phyloP scores from a whole-genome alignment of 1,140 invertebrate species.

The Drosophila lacertosa region DNA sequence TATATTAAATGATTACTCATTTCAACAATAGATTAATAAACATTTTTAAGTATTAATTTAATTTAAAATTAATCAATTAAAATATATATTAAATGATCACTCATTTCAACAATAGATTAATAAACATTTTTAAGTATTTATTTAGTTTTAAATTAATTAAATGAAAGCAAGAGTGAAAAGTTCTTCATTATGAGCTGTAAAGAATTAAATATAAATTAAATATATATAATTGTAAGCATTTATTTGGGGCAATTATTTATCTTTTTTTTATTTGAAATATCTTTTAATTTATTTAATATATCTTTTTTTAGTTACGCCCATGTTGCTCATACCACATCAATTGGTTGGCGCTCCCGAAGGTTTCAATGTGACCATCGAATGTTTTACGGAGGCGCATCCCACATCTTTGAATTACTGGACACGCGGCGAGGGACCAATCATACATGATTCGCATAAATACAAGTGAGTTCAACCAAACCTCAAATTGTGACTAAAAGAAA shows the following conservation, averaged over 20 bases:
- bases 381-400: constrained; percentile 95
- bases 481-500: neutral
- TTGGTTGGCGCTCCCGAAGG: constrained; percentile 91
- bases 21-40: too few species aligned
- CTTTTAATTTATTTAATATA: constrained; percentile 6
- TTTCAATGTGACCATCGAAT: constrained; percentile 93
- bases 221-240: too few species aligned
- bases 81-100: too few species aligned
- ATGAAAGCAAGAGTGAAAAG: too few species aligned
- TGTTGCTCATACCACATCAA: constrained; percentile 83
- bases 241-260: neutral
- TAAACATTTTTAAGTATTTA: too few species aligned
- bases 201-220: too few species aligned
- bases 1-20: too few species aligned
- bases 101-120: too few species aligned
- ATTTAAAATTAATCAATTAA: too few species aligned
- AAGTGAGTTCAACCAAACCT: constrained; percentile 85
- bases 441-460: constrained; percentile 93
- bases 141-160: too few species aligned
- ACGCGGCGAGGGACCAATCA: constrained; percentile 93
- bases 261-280: neutral
- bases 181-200: too few species aligned
- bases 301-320: constrained; percentile 70
- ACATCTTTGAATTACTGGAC: constrained; percentile 97
- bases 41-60: too few species aligned